phyloP scores from a whole-genome alignment of 2,113 vertebrate species.

The Alosa alosa region DNA sequence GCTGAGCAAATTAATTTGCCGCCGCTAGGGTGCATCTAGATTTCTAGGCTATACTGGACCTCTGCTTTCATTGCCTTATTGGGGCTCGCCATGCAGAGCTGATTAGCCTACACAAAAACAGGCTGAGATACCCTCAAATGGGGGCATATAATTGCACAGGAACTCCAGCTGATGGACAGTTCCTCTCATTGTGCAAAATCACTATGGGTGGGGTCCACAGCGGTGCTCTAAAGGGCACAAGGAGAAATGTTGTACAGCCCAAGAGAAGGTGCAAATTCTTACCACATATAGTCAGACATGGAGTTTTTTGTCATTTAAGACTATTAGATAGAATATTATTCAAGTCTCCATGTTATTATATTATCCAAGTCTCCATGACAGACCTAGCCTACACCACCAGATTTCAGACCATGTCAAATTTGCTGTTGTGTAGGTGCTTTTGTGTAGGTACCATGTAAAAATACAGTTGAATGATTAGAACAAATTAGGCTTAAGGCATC shows the following conservation, averaged over 20 bases:
- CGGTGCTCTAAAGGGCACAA: background rate
- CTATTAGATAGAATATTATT: background rate
- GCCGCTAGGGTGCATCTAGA: too few species aligned
- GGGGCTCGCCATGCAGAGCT: background rate
- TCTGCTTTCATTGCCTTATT: background rate
- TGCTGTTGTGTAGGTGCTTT: background rate
- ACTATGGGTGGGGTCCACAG: background rate
- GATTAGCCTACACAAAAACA: background rate
- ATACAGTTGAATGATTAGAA: background rate
- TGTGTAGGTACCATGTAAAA: background rate
- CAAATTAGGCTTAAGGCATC: background rate
- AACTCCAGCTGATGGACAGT: slow-evolving; percentile 7
- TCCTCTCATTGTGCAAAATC: background rate
- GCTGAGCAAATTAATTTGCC: too few species aligned
- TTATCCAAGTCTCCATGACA: background rate
- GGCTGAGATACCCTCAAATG: background rate
- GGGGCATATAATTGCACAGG: background rate
- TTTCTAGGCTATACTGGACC: too few species aligned
- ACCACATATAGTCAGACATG: background rate
- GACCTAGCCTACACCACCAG: background rate
- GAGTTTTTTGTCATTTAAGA: background rate
- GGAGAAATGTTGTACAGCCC: background rate
- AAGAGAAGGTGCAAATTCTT: background rate
- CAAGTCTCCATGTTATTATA: background rate
- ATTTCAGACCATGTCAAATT: background rate